Evolutionary conservation across 2,113 vertebrate species (phyloP), one percentile per base, ranked within the genome.

Genomic region (Hippocampus abdominalis): DNA sequence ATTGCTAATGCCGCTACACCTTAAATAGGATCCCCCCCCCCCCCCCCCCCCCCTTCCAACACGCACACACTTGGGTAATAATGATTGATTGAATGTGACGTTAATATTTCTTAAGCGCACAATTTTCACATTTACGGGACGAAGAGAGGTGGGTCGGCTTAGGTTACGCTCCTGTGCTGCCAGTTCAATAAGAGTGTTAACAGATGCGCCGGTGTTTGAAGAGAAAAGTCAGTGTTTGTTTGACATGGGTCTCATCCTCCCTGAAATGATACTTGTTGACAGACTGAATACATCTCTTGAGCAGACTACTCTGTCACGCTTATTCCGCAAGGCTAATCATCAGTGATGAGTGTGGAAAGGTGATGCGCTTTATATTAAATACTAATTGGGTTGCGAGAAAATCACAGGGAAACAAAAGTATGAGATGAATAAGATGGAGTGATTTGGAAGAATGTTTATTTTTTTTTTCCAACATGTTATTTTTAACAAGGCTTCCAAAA

Each of bases 81-180:
- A 82, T 91, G 89, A 91, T 88, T 91, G 86, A 92, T 90, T 86
- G 82, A 87, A 88, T 79, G 77, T 91, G 91, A 92, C 90, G 88
- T 88, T 91, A 91, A 90, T 91, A 90, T 91, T 85, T 82, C 86
- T 88, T 80, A 86, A 86, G 80, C 81, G 83, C 81, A 81, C 88
- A 91, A 86, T 87, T 90, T 86, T 87, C 89, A 89, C 87, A 87
- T 84, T 83, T 87, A 77, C 81, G 66, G 70, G 70, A n/a, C 25
- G 72, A 13, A 44, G 42, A 13, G 42, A 44, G 42, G 42, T 10
- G 12, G 42, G 42, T 36, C 32, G 42, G 42, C 13, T 10, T 70
- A 78, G 80, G 86, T 86, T 86, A 78, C 70, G 80, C 81, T 83
- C 79, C 81, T 70, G 70, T 81, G 71, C 70, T 86, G 88, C 87